A percentile compares a stretch with the other conserved stretches of the same genome.
Conservation (phyloP, 1,140 invertebrate species). For the Vollenhovia emeryi region DNA sequence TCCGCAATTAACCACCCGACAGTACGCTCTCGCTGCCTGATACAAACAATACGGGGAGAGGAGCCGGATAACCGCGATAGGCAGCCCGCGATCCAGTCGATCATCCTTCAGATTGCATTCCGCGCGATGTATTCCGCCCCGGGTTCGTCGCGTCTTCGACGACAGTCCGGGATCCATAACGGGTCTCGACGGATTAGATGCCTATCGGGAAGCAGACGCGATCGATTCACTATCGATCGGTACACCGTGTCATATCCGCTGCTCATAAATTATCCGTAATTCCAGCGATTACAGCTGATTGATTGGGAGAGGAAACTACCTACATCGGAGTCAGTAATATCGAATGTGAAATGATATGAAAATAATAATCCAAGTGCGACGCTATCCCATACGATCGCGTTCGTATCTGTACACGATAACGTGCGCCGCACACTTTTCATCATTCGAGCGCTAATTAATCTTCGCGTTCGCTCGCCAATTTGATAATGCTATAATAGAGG, state of each 20-base stretch:
- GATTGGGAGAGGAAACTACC: constrained; percentile 38
- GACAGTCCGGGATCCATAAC: constrained; percentile 31
- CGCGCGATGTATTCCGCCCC: constrained; percentile 32
- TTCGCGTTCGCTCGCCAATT: constrained; percentile 4
- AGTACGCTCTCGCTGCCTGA: constrained; percentile 73
- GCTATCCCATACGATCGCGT: not conserved
- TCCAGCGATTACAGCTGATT: constrained; percentile 28
- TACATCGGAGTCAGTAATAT: constrained; percentile 9
- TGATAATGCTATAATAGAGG: not conserved
- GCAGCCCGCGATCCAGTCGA: constrained; percentile 59
- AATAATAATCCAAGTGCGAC: not conserved
- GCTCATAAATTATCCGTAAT: constrained; percentile 45
- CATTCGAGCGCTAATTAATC: constrained; percentile 5
- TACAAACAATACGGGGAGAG: constrained; percentile 75
- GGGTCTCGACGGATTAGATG: constrained; percentile 38
- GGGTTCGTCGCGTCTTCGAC: constrained; percentile 26
- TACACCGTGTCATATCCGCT: constrained; percentile 45
- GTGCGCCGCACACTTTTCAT: not conserved
- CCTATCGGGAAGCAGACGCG: constrained; percentile 19
- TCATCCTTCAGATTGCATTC: constrained; percentile 66
- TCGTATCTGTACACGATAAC: not conserved
- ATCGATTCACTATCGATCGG: constrained; percentile 44
- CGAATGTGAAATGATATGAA: not conserved
- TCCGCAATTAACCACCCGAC: constrained; percentile 81
- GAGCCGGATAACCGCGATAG: constrained; percentile 1